phyloP scores from a whole-genome alignment of 2,888 invertebrate species.

The Leptinotarsa rubiginosa region DNA sequence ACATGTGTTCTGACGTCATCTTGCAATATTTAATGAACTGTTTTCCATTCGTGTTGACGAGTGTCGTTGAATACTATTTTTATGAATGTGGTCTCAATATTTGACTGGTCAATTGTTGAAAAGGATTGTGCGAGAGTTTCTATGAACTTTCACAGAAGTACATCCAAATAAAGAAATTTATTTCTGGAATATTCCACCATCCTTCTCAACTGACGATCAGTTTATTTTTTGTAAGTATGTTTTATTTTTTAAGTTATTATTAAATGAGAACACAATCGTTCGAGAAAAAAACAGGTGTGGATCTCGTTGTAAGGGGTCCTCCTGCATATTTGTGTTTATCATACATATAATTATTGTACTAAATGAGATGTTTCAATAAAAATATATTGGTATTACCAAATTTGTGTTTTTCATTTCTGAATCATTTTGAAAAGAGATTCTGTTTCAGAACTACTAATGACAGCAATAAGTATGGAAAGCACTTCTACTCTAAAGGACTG shows the following conservation, averaged over 20 bases:
- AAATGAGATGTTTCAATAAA: constrained; percentile 64
- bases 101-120: constrained; percentile 36
- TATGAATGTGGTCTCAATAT: constrained; percentile 60
- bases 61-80: constrained; percentile 52
- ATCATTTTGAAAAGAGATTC: background rate
- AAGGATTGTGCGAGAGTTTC: background rate
- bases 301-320: constrained; percentile 62
- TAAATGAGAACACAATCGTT: constrained; percentile 45
- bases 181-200: background rate
- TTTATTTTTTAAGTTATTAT: constrained; percentile 62
- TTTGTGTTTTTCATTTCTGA: constrained; percentile 23
- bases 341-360: constrained; percentile 64
- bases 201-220: constrained; percentile 32
- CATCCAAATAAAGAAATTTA: background rate
- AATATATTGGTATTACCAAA: constrained; percentile 59
- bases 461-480: too few species aligned
- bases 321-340: constrained; percentile 63
- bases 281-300: constrained; percentile 47
- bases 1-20: constrained; percentile 36
- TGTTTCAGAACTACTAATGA: background rate
- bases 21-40: constrained; percentile 44
- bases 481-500: too few species aligned
- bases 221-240: constrained; percentile 47
- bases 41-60: constrained; percentile 41
- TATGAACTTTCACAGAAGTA: background rate